Evolutionary conservation across 2,113 vertebrate genomes (phyloP).

Genomic region (Tricholaema leucomelas): DNA sequence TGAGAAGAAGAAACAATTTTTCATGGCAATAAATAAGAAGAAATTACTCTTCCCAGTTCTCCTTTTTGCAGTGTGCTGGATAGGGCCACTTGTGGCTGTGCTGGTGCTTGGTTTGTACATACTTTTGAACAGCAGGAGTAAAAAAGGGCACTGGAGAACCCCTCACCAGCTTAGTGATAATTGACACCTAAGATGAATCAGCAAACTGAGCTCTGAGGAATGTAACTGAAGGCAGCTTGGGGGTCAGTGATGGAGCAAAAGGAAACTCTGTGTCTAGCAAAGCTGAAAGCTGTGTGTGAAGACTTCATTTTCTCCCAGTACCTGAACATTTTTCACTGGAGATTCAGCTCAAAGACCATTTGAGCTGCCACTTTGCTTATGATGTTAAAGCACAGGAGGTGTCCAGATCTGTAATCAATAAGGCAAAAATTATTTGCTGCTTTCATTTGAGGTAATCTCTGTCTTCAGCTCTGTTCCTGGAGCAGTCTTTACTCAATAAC

Average conservation of each 20-base stretch:
- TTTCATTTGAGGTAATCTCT: not conserved
- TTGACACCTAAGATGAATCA: not conserved
- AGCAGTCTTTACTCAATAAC: not conserved
- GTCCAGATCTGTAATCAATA: not conserved
- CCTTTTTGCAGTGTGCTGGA: not conserved
- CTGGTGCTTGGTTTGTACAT: not conserved
- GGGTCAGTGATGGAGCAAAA: not conserved
- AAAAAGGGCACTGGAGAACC: not conserved
- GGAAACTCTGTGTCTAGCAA: not conserved
- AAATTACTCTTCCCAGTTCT: not conserved
- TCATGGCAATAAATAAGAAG: not conserved
- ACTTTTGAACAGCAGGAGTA: not conserved
- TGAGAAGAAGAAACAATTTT: not conserved
- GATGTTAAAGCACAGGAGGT: not conserved
- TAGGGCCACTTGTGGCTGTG: not conserved
- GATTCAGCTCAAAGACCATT: not conserved
- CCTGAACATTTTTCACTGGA: not conserved
- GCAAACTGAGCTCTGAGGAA: not conserved
- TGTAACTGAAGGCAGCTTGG: not conserved
- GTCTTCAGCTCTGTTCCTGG: not conserved
- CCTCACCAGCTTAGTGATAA: not conserved
- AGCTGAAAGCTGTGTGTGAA: not conserved
- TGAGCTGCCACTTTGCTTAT: not conserved
- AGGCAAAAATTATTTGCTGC: not conserved
- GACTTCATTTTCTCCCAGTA: not conserved